These are phyloP conservation scores for Agrilus cyanescens DNA, from an alignment of 2,888 invertebrate species.

Conservation along the genomic window DNA sequence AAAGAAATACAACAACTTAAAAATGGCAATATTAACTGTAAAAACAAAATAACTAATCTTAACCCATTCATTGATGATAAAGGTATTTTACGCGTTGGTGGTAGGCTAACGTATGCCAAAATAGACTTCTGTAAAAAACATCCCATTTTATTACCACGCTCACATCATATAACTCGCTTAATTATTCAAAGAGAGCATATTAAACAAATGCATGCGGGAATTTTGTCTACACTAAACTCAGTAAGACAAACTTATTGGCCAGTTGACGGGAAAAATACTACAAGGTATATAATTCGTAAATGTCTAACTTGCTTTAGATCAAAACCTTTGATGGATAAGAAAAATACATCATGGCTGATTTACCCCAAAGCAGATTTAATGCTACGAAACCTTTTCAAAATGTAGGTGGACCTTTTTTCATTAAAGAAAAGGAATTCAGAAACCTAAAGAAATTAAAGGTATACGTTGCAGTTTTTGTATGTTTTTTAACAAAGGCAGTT, in stretches of 20 bases:
- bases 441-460: slow-evolving; percentile 5
- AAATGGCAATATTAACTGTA: background rate
- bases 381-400: slow-evolving; percentile 8
- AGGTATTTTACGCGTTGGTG: slow-evolving; percentile 12
- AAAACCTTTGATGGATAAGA: slow-evolving; percentile 1
- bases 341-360: slow-evolving; percentile 16
- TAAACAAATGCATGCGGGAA: slow-evolving; percentile 1
- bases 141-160: slow-evolving; percentile 8
- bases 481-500: slow-evolving; percentile 3
- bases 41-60: background rate
- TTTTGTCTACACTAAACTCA: slow-evolving; percentile 12
- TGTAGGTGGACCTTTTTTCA: slow-evolving; percentile 14
- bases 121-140: slow-evolving; percentile 8
- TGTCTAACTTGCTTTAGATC: slow-evolving; percentile 10
- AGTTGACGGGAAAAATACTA: slow-evolving; percentile 7
- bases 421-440: slow-evolving; percentile 5
- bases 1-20: slow-evolving; percentile 5
- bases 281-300: slow-evolving; percentile 8
- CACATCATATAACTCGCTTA: slow-evolving; percentile 1
- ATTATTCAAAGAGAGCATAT: too few species aligned
- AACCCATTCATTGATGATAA: slow-evolving; percentile 9
- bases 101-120: slow-evolving; percentile 9
- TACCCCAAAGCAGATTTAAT: slow-evolving; percentile 15
- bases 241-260: slow-evolving; percentile 14
- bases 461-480: slow-evolving; percentile 12